Evolutionary conservation across 1,140 invertebrate species (phyloP).

Genomic region (Aradophagus sp.): DNA sequence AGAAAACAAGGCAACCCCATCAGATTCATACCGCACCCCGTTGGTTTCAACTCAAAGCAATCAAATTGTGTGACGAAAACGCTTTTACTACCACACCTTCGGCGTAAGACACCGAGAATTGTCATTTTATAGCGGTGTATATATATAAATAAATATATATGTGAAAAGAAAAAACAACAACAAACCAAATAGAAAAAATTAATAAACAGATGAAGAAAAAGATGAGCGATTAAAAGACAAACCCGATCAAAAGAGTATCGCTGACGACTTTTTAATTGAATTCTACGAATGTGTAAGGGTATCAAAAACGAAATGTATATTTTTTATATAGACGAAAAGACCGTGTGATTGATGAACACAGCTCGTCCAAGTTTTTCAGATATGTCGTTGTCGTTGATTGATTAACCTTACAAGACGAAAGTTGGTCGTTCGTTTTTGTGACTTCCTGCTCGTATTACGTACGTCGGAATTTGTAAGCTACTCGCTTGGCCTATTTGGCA

Average conservation of each 20-base stretch:
- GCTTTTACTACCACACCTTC: neutral
- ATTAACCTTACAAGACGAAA: constrained; percentile 59
- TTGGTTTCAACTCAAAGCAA: constrained; percentile 30
- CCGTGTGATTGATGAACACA: constrained; percentile 59
- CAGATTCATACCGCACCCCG: constrained; percentile 1
- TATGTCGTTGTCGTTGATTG: constrained; percentile 59
- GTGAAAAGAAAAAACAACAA: too few species aligned
- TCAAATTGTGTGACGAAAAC: constrained; percentile 21
- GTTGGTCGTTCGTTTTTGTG: constrained; percentile 58
- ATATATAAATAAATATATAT: too few species aligned
- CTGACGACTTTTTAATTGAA: constrained; percentile 56
- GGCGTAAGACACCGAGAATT: constrained; percentile 24
- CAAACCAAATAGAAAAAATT: too few species aligned
- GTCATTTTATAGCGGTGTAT: too few species aligned
- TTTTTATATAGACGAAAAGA: constrained; percentile 59
- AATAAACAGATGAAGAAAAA: too few species aligned
- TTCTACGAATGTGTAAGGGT: constrained; percentile 55
- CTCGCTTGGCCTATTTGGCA: constrained; percentile 57
- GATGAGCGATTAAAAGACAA: too few species aligned
- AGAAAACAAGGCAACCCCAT: neutral
- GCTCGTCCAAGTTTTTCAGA: constrained; percentile 59
- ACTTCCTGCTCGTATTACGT: constrained; percentile 58
- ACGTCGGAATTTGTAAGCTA: constrained; percentile 54
- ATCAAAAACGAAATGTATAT: constrained; percentile 59
- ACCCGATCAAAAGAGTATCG: constrained; percentile 52